Evolutionary conservation across 2,113 vertebrate species (phyloP).

Genomic region (Hystrix cristata): DNA sequence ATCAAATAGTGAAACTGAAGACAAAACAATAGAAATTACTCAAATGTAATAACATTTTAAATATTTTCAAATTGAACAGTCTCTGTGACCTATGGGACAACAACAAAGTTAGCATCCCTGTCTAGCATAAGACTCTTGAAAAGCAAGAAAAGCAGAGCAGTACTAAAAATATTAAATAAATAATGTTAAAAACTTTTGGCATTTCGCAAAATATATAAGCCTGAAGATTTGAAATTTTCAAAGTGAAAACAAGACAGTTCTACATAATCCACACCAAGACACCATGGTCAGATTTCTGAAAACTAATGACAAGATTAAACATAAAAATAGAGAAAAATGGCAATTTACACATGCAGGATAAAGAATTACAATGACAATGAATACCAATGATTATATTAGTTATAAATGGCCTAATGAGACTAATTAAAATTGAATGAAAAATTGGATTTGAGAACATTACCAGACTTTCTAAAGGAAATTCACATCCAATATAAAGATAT

Average conservation of each 20-base stretch:
- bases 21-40: not conserved
- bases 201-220: not conserved
- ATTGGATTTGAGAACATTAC: not conserved
- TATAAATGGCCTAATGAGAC: not conserved
- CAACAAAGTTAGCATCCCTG: not conserved
- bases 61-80: conserved; percentile 20
- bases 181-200: not conserved
- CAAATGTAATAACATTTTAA: not conserved
- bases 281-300: not conserved
- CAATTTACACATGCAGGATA: not conserved
- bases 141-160: not conserved
- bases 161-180: not conserved
- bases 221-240: not conserved
- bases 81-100: not conserved
- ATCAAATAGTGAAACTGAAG: not conserved
- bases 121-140: not conserved
- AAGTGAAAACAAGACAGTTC: not conserved
- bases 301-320: not conserved
- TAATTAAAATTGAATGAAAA: not conserved
- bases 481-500: not conserved
- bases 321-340: not conserved
- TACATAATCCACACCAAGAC: not conserved
- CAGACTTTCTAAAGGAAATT: not conserved
- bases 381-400: not conserved
- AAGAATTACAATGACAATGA: not conserved